Base-by-base conservation (phyloP, 2,888 invertebrate species). In the Dynastes hyllus region DNA sequence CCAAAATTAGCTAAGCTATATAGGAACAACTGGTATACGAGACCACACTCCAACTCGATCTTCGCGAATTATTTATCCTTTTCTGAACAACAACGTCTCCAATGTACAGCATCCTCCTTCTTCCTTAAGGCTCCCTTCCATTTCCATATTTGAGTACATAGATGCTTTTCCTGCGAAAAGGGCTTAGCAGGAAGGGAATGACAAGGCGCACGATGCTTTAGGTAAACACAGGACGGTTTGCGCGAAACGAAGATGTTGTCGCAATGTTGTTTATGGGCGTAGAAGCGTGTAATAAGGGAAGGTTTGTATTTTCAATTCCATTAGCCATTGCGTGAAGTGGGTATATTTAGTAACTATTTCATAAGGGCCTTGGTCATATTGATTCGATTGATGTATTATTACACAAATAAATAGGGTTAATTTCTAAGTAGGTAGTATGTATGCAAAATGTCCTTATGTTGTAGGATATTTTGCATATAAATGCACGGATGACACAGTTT, bases 271-370 rank as follows among this genome's bases (percentile, higher is more conserved):
- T 84, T 84, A 84, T 84, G 81, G 84, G 83, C 82, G 83, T 83
- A 84, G 45, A 45, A 9, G 45, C 45, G 8, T 5, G 45, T 8
- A 45, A 45, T 45, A 45, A 45, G 45, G 45, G 45, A 82, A 84
- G 83, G 82, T 84, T 84, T 84, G 85, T 84, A 83, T 84, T 85
- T 85, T 85, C 84, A 37, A 82, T 85, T 84, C 84, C 84, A 84
- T 85, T 85, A 85, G 84, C 82, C 79, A 81, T 45, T 45, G 8
- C 8, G 8, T 45, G 1, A 45, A 8, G 45, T 45, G 8, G 4
- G 8, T 45, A 45, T 45, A 8, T 9, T 8, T 8, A 0, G 45
- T 22, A 45, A 45, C 45, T 45, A 8, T 8, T 45, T 9, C 45
- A 5, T 8, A 8, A 45, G 45, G 45, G 2, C 0, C 9, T 9